Conservation (phyloP, 2,888 invertebrate species). For the Cantharis lateralis region DNA sequence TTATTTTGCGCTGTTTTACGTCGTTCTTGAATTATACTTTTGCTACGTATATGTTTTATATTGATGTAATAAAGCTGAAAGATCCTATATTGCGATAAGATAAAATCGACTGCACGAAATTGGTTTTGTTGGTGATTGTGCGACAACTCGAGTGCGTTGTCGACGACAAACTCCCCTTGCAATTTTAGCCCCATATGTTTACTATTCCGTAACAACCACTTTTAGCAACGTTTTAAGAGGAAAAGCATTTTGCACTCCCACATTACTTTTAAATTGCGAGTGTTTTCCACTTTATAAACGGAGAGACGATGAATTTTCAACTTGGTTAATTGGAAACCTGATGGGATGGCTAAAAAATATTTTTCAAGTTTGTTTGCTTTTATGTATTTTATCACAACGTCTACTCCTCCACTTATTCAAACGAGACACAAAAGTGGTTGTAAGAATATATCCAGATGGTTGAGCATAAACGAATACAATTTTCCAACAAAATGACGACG, state of each 20-base stretch:
- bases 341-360: not conserved
- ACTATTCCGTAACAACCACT: constrained; percentile 5
- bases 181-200: not conserved
- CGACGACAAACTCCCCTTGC: not conserved
- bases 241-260: constrained; percentile 3
- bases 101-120: not conserved
- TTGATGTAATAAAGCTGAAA: not conserved
- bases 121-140: not conserved
- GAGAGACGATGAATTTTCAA: not conserved
- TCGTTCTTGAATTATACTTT: not conserved
- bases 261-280: constrained; percentile 3
- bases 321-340: not conserved
- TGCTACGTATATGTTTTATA: not conserved
- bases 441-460: not conserved
- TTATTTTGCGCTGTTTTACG: too few relatives aligned
- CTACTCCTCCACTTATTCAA: not conserved
- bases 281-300: not conserved
- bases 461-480: not conserved
- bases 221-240: constrained; percentile 1
- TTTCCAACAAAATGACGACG: not conserved
- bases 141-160: not conserved
- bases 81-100: not conserved
- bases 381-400: not conserved
- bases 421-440: not conserved
- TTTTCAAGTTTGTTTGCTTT: not conserved